Evolutionary conservation across 1,140 invertebrate species (phyloP), one percentile per base, ranked within the genome.

Genomic region (Phenacoccus solenopsis): DNA sequence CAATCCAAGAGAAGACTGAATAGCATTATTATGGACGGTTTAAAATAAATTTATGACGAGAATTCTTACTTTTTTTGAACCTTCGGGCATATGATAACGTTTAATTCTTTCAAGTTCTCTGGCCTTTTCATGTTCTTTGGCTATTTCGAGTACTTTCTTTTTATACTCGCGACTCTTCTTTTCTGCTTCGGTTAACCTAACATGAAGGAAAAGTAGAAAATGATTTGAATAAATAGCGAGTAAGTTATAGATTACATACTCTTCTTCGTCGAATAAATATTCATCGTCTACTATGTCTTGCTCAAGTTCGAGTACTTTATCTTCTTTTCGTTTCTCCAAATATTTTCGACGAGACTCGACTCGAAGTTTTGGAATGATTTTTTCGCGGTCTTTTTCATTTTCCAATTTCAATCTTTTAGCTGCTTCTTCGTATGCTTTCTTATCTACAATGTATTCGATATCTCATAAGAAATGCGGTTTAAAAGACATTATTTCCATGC

Each of bases 221-320:
- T 28, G 68, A 57, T 24, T 35, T n/a, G 12, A 69, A 56, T 69
- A 72, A 68, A 12, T 61, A 5, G 28, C 7, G 69, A 20, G 68
- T 72, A 68, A 70, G 1, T 69, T 72, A 68, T 70, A 30, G 16
- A 21, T 70, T 71, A 83, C 86, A 84, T 84, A 94, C 87, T 90
- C 83, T 76, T 87, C 84, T 72, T 94, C 90, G 28, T 90, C 87
- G 80, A 98, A 99, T 1, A 98, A 82, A 79, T 93, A 95, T 80
- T 98, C 93, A 82, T 99, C 96, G 80, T 99, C 97, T n/a, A 87
- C 78, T 69, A 99, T 92, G 77, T 96, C 94, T 22, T 87, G 90
- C 82, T 98, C 96, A 35, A 99, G 80, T 78, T 99, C 96, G n/a
- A 88, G 84, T 38, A 98, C 84, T 83, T 99, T 98, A 76, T 98